Evolutionary conservation across 2,113 vertebrate genomes (phyloP).

Genomic region (Otolemur garnettii): DNA sequence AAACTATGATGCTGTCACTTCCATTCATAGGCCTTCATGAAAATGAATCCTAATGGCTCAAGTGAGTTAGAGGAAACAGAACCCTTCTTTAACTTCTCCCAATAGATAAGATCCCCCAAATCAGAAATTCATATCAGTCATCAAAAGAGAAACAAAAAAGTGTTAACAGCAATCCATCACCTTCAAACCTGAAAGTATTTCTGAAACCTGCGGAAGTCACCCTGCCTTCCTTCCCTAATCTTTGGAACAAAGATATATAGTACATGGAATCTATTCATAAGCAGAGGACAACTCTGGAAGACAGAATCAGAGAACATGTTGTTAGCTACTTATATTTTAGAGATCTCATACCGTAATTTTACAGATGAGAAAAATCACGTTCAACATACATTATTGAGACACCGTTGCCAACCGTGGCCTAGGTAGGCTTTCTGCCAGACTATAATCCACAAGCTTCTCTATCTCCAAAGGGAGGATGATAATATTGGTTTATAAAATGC

Average conservation of each 20-base stretch:
- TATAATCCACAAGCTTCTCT: neutral
- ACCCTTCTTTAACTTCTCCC: neutral
- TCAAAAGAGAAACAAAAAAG: neutral
- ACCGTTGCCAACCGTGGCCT: neutral
- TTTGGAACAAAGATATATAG: constrained; percentile 27
- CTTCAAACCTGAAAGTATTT: neutral
- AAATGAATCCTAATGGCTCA: neutral
- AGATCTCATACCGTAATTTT: constrained; percentile 23
- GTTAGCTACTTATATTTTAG: constrained; percentile 42
- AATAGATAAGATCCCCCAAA: neutral
- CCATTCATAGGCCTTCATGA: neutral
- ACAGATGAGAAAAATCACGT: constrained; percentile 42
- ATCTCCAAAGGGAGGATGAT: neutral
- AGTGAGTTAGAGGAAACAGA: neutral
- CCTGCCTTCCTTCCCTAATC: neutral
- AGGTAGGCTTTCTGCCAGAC: neutral
- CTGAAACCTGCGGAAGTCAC: neutral
- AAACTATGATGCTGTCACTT: neutral
- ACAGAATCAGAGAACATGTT: constrained; percentile 2
- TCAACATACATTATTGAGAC: neutral
- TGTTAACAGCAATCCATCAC: neutral
- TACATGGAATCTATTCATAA: neutral
- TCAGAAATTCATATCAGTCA: neutral
- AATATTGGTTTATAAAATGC: neutral
- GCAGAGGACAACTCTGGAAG: neutral